A percentile compares a stretch with the other conserved stretches of the same genome.
phyloP scores from a whole-genome alignment of 2,888 invertebrate genomes.

The Tethea ocularis region DNA sequence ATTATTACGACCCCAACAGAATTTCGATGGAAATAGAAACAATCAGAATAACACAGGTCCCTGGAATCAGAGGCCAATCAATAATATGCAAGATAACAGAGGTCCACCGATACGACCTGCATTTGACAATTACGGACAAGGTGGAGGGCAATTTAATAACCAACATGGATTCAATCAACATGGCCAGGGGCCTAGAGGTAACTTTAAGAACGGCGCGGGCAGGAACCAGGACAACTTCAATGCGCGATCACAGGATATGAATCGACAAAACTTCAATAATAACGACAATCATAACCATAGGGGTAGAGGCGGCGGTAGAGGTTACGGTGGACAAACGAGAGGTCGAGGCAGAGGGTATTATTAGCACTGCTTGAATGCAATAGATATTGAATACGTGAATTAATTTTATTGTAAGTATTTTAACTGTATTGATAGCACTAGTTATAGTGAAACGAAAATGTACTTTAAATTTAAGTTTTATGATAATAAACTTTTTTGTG shows the following conservation, averaged over 20 bases:
- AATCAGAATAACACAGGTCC: slow-evolving; percentile 15
- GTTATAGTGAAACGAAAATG: not conserved
- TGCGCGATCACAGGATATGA: slow-evolving; percentile 24
- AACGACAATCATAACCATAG: slow-evolving; percentile 40
- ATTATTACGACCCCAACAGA: slow-evolving; percentile 18
- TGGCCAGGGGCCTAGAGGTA: slow-evolving; percentile 48
- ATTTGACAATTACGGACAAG: not conserved
- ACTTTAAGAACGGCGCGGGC: slow-evolving; percentile 45
- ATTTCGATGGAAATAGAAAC: slow-evolving; percentile 20
- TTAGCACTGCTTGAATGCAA: slow-evolving; percentile 11
- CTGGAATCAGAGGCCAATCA: slow-evolving; percentile 28
- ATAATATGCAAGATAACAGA: slow-evolving; percentile 21
- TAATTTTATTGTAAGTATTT: slow-evolving; percentile 5
- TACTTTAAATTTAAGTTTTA: slow-evolving; percentile 7
- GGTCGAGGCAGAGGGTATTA: slow-evolving; percentile 54
- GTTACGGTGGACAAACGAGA: slow-evolving; percentile 38
- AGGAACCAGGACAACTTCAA: slow-evolving; percentile 22
- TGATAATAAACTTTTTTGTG: not conserved
- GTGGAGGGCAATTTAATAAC: not conserved
- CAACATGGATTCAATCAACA: slow-evolving; percentile 20
- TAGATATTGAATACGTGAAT: not conserved
- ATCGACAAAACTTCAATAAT: slow-evolving; percentile 42
- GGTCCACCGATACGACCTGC: slow-evolving; percentile 9
- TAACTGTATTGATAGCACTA: not conserved
- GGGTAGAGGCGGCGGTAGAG: slow-evolving; percentile 50